Percentiles rank a stretch among this genome's conserved stretches.
Conservation (phyloP, 2,113 vertebrate genomes). For the Dissostichus mawsoni region DNA sequence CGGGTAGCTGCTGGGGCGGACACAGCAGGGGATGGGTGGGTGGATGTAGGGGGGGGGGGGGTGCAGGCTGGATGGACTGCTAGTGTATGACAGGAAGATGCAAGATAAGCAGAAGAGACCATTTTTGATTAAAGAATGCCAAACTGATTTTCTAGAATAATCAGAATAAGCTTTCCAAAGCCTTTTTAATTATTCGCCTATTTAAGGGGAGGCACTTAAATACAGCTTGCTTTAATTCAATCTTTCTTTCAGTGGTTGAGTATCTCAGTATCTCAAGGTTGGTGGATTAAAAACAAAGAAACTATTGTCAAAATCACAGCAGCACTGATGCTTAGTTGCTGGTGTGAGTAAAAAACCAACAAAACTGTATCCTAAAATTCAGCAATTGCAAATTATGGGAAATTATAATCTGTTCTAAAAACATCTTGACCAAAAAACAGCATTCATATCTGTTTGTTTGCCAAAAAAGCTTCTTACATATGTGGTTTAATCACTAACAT, state of each 20-base stretch:
- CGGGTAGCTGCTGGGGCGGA: background rate
- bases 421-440: background rate
- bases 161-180: too few relatives aligned
- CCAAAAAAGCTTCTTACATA: background rate
- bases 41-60: background rate
- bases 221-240: background rate
- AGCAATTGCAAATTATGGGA: background rate
- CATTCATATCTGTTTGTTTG: background rate
- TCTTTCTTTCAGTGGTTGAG: background rate
- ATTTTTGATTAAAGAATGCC: background rate
- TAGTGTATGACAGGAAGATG: conserved; percentile 7
- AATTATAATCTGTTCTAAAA: background rate
- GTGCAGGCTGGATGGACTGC: background rate
- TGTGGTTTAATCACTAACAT: background rate
- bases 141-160: background rate
- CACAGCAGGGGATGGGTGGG: background rate
- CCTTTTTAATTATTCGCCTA: background rate
- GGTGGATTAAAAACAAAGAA: background rate
- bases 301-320: background rate
- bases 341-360: background rate
- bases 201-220: background rate
- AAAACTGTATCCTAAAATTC: background rate
- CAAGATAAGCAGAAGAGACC: background rate
- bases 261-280: background rate
- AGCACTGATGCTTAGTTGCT: background rate